Evolutionary conservation across 2,113 vertebrate genomes (phyloP).

Genomic region (Sakesphorus luctuosus): DNA sequence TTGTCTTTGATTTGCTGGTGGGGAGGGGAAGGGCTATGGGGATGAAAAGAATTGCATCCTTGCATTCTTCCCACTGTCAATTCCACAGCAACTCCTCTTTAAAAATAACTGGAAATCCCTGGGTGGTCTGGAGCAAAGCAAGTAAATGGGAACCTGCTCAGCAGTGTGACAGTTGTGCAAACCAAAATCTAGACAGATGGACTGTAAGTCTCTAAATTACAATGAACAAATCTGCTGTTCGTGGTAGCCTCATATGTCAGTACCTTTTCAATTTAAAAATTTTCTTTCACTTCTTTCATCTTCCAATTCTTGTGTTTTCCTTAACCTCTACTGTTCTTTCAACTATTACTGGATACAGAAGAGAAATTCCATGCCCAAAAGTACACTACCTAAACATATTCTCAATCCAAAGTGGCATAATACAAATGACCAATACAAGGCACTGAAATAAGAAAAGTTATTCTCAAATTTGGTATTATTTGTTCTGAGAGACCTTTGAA

Average conservation of each 20-base stretch:
- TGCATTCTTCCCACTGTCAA: constrained; percentile 8
- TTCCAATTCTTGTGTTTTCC: neutral
- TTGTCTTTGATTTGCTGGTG: neutral
- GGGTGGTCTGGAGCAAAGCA: constrained; percentile 79
- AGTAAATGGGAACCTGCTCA: neutral
- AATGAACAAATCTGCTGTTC: constrained; percentile 64
- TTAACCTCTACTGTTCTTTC: neutral
- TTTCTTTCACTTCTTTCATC: neutral
- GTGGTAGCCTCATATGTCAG: constrained; percentile 21
- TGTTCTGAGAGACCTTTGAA: neutral
- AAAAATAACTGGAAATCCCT: constrained; percentile 65
- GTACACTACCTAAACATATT: neutral
- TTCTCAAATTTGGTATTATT: neutral
- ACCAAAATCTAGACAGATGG: constrained; percentile 79
- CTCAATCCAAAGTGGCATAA: neutral
- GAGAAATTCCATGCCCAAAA: neutral
- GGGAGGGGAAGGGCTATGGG: neutral
- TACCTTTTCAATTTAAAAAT: constrained; percentile 2
- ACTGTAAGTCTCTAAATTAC: constrained; percentile 73
- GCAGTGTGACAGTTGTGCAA: constrained; percentile 28
- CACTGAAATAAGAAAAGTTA: neutral
- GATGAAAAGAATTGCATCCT: neutral
- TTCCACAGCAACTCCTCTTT: neutral
- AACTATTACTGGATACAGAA: neutral
- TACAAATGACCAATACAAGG: neutral